These are phyloP conservation scores for Platysteira castanea DNA, from an alignment of 2,113 vertebrate species.

Conservation along the genomic window DNA sequence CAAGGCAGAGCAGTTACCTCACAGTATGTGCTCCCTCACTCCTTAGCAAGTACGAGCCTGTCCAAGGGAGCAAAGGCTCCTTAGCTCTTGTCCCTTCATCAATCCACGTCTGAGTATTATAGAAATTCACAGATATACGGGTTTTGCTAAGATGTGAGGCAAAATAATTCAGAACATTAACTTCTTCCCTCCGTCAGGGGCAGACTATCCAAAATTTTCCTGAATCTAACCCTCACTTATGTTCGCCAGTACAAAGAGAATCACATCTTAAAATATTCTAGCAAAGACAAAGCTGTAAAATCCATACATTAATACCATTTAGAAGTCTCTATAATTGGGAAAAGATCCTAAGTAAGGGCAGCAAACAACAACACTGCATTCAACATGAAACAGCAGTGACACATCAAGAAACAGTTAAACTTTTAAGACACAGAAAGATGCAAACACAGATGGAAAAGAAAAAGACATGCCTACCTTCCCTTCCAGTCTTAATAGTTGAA, in stretches of 20 bases:
- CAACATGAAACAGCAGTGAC: background rate
- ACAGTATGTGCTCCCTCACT: accelerated
- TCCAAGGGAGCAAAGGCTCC: background rate
- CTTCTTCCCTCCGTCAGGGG: background rate
- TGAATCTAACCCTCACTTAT: background rate
- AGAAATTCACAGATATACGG: background rate
- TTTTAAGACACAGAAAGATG: background rate
- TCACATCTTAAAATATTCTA: background rate
- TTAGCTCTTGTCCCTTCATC: background rate
- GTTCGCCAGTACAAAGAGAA: background rate
- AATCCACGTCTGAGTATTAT: background rate
- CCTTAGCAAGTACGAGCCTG: background rate
- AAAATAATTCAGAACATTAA: background rate
- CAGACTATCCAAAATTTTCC: background rate
- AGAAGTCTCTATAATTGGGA: background rate
- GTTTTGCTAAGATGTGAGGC: background rate
- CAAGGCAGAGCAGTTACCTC: background rate
- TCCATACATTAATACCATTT: background rate
- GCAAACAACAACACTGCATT: background rate
- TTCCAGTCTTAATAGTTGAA: background rate
- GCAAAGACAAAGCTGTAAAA: background rate
- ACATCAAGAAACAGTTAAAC: background rate
- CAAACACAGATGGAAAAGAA: background rate
- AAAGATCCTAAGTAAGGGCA: background rate
- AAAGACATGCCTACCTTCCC: background rate